Conservation (phyloP, 2,113 vertebrate genomes). For the Mola mola region DNA sequence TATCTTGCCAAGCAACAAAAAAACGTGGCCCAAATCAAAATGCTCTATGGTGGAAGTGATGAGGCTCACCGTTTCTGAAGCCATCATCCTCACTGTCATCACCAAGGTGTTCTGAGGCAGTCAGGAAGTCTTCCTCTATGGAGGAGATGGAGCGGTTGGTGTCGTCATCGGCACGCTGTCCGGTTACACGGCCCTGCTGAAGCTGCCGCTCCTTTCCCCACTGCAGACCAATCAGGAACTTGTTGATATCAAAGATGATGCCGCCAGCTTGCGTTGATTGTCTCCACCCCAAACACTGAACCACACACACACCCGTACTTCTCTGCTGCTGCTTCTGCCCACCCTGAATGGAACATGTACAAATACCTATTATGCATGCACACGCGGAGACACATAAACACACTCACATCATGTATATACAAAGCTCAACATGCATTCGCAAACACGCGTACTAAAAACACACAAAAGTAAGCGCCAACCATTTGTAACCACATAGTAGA, state of each 20-base stretch:
- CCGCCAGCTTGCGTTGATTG: constrained; percentile 80
- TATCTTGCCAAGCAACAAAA: neutral
- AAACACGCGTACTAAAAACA: constrained; percentile 2
- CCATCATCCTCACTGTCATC: constrained; percentile 92
- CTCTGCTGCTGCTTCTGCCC: constrained; percentile 74
- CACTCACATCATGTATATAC: neutral
- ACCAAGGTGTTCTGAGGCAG: constrained; percentile 92
- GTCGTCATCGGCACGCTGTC: constrained; percentile 89
- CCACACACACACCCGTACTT: constrained; percentile 89
- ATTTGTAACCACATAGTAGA: neutral
- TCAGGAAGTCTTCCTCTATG: constrained; percentile 96
- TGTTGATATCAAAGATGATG: constrained; percentile 95
- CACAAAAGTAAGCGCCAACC: constrained; percentile 2
- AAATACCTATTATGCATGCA: constrained; percentile 16
- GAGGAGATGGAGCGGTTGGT: constrained; percentile 95
- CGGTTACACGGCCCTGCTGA: constrained; percentile 73
- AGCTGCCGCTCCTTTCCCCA: constrained; percentile 88
- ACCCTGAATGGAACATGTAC: constrained; percentile 70
- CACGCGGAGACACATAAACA: constrained; percentile 4
- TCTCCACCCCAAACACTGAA: constrained; percentile 86
- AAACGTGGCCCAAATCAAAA: constrained; percentile 4
- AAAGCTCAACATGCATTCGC: neutral
- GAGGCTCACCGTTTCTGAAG: constrained; percentile 83
- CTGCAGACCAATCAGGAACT: constrained; percentile 93
- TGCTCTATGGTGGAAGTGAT: too few relatives aligned